Evolutionary conservation across 2,888 invertebrate genomes (phyloP).

Genomic region (Acanthopleura granulata): DNA sequence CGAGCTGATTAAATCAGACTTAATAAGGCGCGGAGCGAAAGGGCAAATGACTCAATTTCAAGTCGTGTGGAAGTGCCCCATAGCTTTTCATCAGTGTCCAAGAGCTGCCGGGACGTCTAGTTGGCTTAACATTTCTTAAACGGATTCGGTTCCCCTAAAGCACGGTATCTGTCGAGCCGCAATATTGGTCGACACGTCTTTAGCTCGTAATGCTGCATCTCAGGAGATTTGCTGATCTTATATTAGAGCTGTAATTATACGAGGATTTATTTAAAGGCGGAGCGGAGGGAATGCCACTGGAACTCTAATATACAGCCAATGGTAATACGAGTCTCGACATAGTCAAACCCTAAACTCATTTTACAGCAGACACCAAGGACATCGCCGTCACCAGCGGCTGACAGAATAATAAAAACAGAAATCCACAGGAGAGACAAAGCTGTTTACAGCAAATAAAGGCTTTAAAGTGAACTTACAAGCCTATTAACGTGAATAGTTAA

Average conservation of each 20-base stretch:
- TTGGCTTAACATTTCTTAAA: slow-evolving; percentile 15
- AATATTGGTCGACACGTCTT: slow-evolving; percentile 19
- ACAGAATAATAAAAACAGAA: too few species aligned
- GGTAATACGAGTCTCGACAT: not conserved
- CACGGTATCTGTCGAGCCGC: slow-evolving; percentile 9
- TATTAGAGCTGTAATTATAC: slow-evolving; percentile 14
- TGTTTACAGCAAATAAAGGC: too few species aligned
- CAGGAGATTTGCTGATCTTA: slow-evolving; percentile 14
- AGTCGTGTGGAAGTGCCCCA: slow-evolving; percentile 16
- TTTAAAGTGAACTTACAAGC: too few species aligned
- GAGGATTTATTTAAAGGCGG: slow-evolving; percentile 8
- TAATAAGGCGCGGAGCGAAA: slow-evolving; percentile 14
- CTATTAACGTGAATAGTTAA: too few species aligned
- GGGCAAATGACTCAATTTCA: slow-evolving; percentile 19
- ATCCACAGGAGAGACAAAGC: too few species aligned
- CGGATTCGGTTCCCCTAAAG: slow-evolving; percentile 13
- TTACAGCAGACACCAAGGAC: not conserved
- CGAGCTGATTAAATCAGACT: slow-evolving; percentile 17
- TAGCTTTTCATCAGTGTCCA: slow-evolving; percentile 17
- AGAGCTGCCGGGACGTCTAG: slow-evolving; percentile 9
- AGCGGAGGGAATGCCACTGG: not conserved
- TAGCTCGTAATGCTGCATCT: slow-evolving; percentile 11
- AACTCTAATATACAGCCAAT: not conserved
- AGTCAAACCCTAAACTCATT: slow-evolving; percentile 2
- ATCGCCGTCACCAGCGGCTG: too few species aligned